Base-by-base conservation (phyloP, 2,888 invertebrate genomes). In the Carpatolechia fugitivella region DNA sequence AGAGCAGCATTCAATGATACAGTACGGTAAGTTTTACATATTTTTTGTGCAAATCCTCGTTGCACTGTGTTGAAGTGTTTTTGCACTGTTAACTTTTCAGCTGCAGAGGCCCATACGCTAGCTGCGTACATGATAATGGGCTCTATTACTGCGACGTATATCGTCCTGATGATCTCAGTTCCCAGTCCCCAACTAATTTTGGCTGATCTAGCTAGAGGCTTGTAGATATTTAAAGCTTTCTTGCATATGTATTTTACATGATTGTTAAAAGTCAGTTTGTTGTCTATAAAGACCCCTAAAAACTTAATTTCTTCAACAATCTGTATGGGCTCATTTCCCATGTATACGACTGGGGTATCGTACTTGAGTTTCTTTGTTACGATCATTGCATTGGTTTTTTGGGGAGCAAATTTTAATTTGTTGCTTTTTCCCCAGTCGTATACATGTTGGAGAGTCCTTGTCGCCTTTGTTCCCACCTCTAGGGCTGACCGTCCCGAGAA, bases 301-400 rank as follows among this genome's bases (percentile, higher is more conserved):
- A 62, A 14, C 40, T 60, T 62, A 0, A 65, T 53, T 10, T 56
- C 55, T 0, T 52, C 31, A 0, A 40, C 40, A 13, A 60, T 1
- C 1, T 1, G 11, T n/a, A 64, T 52, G 10, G 0, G 18, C 1
- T 20, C 18, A 18, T 60, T 55, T 1, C 48, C 40, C 56, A 55
- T 56, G 5, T 10, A 16, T 11, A 48, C 11, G 14, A 4, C 31
- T 11, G 48, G 48, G 14, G 48, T 33, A 10, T 48, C 48, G 16
- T 33, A 33, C 13, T 48, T 48, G 4, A 48, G 31, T 31, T 33
- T 48, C 3, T 31, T 14, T 1, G 48, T 48, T 1, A 48, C 6
- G 1, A 33, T 8, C 33, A 48, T 48, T 3, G 48, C 30, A 10
- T 33, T 33, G 1, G 48, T 48, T 16, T 48, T 48, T 0, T 48